A percentile compares a stretch with the other conserved stretches of the same genome.
phyloP scores from a whole-genome alignment of 92 coral and sea anemone genomes.

The Epizoanthus scotinus region DNA sequence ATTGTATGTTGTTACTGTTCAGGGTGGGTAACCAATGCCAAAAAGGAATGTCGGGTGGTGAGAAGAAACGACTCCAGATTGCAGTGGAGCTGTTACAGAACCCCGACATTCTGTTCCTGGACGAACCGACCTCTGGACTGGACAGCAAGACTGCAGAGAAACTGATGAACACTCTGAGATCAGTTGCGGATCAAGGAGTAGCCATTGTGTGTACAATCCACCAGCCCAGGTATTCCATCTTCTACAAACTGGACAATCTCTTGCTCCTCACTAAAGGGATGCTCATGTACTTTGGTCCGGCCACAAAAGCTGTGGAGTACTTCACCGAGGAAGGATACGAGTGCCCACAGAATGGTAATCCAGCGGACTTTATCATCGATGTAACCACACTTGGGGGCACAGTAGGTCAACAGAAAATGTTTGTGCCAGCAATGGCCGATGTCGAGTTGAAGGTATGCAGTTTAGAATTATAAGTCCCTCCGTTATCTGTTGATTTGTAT shows the following conservation, averaged over 20 bases:
- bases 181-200: neutral
- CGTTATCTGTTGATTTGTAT: too few relatives aligned
- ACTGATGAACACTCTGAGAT: constrained; percentile 13
- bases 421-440: neutral
- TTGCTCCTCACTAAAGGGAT: constrained; percentile 10
- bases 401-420: neutral
- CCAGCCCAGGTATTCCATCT: constrained; percentile 7
- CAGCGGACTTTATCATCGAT: constrained; percentile 5
- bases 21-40: neutral
- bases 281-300: constrained; percentile 22
- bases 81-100: constrained; percentile 5
- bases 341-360: constrained; percentile 9
- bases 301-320: constrained; percentile 5
- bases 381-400: constrained; percentile 1
- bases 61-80: constrained; percentile 8
- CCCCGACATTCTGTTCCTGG: neutral
- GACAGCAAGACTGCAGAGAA: constrained; percentile 12
- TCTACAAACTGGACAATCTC: constrained; percentile 2
- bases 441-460: neutral
- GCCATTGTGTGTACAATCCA: constrained; percentile 13
- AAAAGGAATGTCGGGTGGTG: constrained; percentile 9
- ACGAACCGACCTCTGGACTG: constrained; percentile 9
- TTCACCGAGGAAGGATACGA: neutral
- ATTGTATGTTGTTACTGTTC: neutral
- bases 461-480: too few relatives aligned